Conservation (phyloP, 2,888 invertebrate species). For the Ophioninae sp. region DNA sequence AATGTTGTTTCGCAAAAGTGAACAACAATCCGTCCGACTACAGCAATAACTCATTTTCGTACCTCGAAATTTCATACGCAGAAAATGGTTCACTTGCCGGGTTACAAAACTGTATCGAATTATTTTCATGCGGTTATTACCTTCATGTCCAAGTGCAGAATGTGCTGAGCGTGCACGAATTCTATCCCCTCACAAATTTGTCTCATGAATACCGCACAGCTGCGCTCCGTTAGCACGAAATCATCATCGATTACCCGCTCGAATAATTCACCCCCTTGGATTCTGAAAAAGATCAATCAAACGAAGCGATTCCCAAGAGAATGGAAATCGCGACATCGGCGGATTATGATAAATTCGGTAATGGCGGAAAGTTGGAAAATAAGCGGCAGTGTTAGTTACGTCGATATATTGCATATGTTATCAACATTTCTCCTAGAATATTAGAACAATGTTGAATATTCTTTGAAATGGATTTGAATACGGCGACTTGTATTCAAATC, state of each 20-base stretch:
- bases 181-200: constrained; percentile 99
- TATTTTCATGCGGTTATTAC: constrained; percentile 81
- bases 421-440: not conserved
- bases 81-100: not conserved
- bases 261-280: constrained; percentile 98
- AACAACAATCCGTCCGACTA: too few relatives aligned
- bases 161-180: constrained; percentile 97
- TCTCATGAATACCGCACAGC: constrained; percentile 97
- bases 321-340: not conserved
- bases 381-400: not conserved
- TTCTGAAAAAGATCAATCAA: constrained; percentile 83
- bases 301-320: not conserved
- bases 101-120: not conserved
- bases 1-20: too few relatives aligned
- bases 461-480: too few relatives aligned
- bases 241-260: constrained; percentile 99
- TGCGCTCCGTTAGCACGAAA: constrained; percentile 97
- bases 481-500: too few relatives aligned
- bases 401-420: not conserved
- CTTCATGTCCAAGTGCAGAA: constrained; percentile 98
- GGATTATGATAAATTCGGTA: not conserved
- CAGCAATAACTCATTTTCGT: not conserved
- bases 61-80: not conserved
- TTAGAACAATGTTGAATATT: too few relatives aligned
- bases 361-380: not conserved